phyloP scores from a whole-genome alignment of 2,797 vertebrate species.

The Nasua narica region DNA sequence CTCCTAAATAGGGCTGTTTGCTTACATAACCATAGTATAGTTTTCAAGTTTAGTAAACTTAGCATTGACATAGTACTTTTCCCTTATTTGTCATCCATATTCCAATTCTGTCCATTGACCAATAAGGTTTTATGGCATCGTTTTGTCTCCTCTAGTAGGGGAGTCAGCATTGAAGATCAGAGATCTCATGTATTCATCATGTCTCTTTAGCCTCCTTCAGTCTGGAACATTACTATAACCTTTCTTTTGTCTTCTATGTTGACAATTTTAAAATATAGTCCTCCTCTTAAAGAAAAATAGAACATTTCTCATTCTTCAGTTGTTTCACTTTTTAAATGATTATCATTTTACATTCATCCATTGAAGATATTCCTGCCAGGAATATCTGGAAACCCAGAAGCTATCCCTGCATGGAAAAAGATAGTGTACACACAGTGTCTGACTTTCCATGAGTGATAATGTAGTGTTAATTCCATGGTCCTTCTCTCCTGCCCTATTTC shows the following conservation, averaged over 20 bases:
- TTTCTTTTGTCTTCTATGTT: not conserved
- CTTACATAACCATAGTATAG: not conserved
- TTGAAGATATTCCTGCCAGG: not conserved
- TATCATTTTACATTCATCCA: not conserved
- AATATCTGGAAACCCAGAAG: not conserved
- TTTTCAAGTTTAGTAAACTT: not conserved
- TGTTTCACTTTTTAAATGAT: not conserved
- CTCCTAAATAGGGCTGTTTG: not conserved
- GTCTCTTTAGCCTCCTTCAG: not conserved
- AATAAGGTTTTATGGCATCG: not conserved
- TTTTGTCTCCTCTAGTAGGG: not conserved
- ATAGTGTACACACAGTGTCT: rapidly evolving
- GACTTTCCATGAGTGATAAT: not conserved
- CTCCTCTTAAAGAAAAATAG: not conserved
- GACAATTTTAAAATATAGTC: not conserved
- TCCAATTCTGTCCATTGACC: not conserved
- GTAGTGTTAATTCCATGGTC: not conserved
- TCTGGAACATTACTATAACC: not conserved
- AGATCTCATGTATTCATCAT: not conserved
- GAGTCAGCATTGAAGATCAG: not conserved
- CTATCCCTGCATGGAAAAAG: not conserved
- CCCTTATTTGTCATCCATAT: not conserved
- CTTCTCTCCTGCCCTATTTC: not conserved
- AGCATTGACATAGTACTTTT: not conserved
- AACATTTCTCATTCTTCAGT: not conserved